Conservation (phyloP, 2,797 vertebrate species). For the Hafferia zeledoni region DNA sequence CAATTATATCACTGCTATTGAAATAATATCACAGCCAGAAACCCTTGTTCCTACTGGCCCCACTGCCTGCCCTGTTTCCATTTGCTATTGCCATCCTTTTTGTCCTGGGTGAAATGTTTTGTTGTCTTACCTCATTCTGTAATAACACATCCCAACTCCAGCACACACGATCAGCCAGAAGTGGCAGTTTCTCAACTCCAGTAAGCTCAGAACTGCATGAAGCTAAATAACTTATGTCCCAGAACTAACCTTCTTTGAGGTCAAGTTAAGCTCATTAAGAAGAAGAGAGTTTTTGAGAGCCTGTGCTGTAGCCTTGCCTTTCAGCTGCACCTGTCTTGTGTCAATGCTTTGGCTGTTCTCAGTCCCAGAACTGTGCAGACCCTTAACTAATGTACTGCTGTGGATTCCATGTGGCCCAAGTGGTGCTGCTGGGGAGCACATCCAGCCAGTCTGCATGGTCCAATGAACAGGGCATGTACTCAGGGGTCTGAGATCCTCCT, state of each 20-base stretch:
- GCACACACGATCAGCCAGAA: conserved; percentile 18
- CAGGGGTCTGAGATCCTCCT: neutral
- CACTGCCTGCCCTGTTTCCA: neutral
- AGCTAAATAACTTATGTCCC: conserved; percentile 22
- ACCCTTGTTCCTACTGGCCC: neutral
- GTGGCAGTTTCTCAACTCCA: conserved; percentile 9
- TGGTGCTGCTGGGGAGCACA: neutral
- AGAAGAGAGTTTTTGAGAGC: neutral
- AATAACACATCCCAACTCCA: conserved; percentile 19
- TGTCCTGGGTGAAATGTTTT: neutral
- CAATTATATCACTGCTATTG: neutral
- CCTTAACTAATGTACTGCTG: neutral
- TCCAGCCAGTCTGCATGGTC: rapidly evolving
- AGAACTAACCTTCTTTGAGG: neutral
- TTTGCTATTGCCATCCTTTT: neutral
- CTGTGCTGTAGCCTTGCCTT: neutral
- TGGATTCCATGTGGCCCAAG: neutral
- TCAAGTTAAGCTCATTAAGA: conserved; percentile 15
- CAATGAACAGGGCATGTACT: neutral
- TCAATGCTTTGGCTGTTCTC: neutral
- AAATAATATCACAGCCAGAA: neutral
- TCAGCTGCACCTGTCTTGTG: neutral
- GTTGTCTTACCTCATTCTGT: conserved; percentile 9
- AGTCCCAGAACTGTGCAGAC: neutral
- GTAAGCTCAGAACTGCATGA: neutral